A percentile compares a stretch with the other conserved stretches of the same genome.
These are phyloP conservation scores for Cephus rjabovi DNA, from an alignment of 2,888 invertebrate species.

Conservation along the genomic window DNA sequence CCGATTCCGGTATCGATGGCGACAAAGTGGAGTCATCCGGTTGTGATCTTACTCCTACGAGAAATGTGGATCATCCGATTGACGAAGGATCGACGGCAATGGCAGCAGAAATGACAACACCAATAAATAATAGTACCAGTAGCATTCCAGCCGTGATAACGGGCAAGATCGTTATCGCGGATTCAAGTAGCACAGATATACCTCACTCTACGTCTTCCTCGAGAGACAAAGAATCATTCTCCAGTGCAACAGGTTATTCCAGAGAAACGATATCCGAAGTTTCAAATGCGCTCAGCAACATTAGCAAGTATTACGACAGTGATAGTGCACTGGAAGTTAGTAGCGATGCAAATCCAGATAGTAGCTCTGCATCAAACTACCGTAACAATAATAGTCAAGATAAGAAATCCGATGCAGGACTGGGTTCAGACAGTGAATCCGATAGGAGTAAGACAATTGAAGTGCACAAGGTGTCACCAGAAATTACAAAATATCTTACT, in stretches of 20 bases:
- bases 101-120: not conserved
- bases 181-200: not conserved
- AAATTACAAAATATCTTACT: not conserved
- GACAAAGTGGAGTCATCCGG: constrained; percentile 10
- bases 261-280: constrained; percentile 16
- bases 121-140: not conserved
- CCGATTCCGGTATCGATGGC: not conserved
- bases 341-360: constrained; percentile 8
- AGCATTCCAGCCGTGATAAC: not conserved
- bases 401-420: not conserved
- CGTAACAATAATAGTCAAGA: not conserved
- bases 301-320: constrained; percentile 22
- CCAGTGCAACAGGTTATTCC: constrained; percentile 12
- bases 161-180: not conserved
- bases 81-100: not conserved
- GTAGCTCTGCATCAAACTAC: not conserved
- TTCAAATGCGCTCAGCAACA: constrained; percentile 15
- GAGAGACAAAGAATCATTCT: constrained; percentile 14
- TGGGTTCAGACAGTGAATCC: not conserved
- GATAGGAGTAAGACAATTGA: not conserved
- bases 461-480: not conserved
- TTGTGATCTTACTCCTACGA: not conserved
- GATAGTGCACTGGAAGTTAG: constrained; percentile 7
- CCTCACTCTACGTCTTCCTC: constrained; percentile 17
- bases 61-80: not conserved